phyloP scores from a whole-genome alignment of 2,797 vertebrate species.

The Platyrinchus mystaceus region DNA sequence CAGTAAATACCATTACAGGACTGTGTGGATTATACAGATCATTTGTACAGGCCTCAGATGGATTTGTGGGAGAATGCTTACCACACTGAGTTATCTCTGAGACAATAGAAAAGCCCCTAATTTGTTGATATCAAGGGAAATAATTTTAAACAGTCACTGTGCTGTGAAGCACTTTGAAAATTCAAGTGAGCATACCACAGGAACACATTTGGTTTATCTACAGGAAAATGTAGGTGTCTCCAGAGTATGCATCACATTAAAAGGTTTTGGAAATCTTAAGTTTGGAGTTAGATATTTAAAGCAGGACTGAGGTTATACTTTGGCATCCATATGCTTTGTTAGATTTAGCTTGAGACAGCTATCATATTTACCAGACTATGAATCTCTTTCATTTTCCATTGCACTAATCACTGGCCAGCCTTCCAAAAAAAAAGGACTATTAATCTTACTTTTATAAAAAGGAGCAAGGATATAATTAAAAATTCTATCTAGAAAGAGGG shows the following conservation, averaged over 20 bases:
- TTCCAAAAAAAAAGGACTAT: not conserved
- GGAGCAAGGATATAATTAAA: not conserved
- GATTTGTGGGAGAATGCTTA: not conserved
- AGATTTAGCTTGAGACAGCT: not conserved
- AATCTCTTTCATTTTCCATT: not conserved
- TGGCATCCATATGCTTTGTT: not conserved
- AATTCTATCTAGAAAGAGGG: not conserved
- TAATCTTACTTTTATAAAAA: not conserved
- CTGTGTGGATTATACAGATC: not conserved
- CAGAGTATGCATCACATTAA: not conserved
- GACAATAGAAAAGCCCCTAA: not conserved
- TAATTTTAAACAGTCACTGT: not conserved
- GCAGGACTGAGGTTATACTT: not conserved
- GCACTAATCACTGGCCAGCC: not conserved
- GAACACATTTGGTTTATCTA: not conserved
- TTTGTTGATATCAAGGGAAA: not conserved
- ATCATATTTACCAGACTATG: not conserved
- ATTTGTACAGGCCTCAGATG: not conserved
- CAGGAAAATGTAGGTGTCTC: not conserved
- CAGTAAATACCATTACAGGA: not conserved
- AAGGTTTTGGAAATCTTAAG: not conserved
- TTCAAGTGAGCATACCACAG: not conserved
- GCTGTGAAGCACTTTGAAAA: not conserved
- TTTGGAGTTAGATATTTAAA: not conserved
- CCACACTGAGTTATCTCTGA: not conserved